phyloP scores from a whole-genome alignment of 2,888 invertebrate species.

The Tetragnatha montana region DNA sequence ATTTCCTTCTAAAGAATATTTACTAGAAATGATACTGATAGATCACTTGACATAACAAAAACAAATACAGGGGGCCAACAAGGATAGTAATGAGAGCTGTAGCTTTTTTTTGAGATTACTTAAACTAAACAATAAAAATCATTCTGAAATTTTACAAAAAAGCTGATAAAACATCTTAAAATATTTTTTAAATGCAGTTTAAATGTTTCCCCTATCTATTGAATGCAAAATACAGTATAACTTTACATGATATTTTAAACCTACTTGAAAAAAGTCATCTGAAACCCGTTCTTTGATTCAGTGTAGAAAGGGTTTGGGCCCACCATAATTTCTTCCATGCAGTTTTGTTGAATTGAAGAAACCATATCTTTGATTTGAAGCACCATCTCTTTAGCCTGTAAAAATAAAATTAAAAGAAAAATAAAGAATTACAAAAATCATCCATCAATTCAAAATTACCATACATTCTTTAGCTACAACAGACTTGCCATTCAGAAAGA shows the following conservation, averaged over 20 bases:
- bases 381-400: slow-evolving; percentile 63
- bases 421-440: neutral
- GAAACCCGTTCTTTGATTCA: slow-evolving; percentile 63
- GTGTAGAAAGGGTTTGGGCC: slow-evolving; percentile 58
- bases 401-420: neutral
- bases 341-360: slow-evolving; percentile 43
- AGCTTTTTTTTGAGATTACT: too few relatives aligned
- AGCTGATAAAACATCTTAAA: neutral
- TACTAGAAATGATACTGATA: neutral
- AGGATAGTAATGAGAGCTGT: too few relatives aligned
- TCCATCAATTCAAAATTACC: too few relatives aligned
- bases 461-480: too few relatives aligned
- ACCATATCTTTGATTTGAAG: slow-evolving; percentile 60
- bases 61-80: too few relatives aligned
- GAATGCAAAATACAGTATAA: neutral
- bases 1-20: neutral
- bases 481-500: too few relatives aligned
- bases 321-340: slow-evolving; percentile 62
- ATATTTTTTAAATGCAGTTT: neutral
- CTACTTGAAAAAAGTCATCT: slow-evolving; percentile 69
- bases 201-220: neutral
- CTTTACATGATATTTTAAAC: neutral
- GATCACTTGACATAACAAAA: neutral
- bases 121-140: neutral
- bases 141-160: neutral